Base-by-base conservation (phyloP, 2,797 vertebrate species). In the Gambusia yucatana region DNA sequence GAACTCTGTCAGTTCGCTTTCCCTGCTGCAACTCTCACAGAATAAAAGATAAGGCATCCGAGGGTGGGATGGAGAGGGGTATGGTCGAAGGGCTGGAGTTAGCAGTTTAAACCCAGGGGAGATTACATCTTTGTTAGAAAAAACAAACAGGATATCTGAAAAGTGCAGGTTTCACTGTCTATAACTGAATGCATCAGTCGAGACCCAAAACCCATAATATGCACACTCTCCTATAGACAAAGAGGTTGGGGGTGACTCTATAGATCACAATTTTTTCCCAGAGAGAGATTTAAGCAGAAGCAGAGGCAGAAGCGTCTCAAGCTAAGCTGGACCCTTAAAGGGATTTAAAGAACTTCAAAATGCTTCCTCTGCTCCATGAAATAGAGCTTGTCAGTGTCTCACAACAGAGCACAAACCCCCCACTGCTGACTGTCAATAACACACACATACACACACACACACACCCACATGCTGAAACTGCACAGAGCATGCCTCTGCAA, bases 321-420 rank as follows among this genome's bases (percentile, higher is more conserved):
- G 89, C 85, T 88, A 84, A 92, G 73, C 83, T 90, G 83, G 86
- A 94, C 88, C 84, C 85, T 91, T 91, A 93, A 95, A 91, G 79
- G 91, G 93, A 94, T 93, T 94, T 90, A 87, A 90, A 90, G 78
- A 88, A 94, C 88, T 95, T 95, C 90, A 92, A 95, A 94, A 94
- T 93, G 90, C 87, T 92, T 92, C 89, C 89, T 93, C 90, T 93
- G 86, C 82, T 87, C 92, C 92, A 90, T 94, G 93, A 95, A 95
- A 95, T 94, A 78, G 81, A 90, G 86, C 91, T 90, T 93, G 94
- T 96, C 93, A 94, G 89, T 84, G 89, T 92, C 89, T 87, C 90
- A 87, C 85, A 86, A 87, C 81, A 88, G 75, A 90, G 84, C 87
- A 81, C 86, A 71, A 80, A 88, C 79, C 75, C 89, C 85, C 91